Conservation (phyloP, 2,888 invertebrate genomes). For the Abrostola triplasia region DNA sequence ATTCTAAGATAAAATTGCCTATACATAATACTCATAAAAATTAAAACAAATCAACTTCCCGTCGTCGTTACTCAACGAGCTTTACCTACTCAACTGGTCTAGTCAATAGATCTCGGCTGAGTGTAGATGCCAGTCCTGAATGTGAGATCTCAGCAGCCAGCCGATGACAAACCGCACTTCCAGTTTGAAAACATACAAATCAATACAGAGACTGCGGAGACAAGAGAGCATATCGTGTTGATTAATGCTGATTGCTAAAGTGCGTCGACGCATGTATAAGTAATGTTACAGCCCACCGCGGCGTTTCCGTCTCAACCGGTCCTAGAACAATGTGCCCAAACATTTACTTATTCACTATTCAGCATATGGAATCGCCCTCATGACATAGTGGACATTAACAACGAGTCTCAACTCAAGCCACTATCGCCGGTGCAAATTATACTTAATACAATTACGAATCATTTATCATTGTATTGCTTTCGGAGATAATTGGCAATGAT, state of each 20-base stretch:
- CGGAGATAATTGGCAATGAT: constrained; percentile 65
- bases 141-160: constrained; percentile 27
- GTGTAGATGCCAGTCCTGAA: constrained; percentile 31
- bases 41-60: constrained; percentile 39
- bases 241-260: constrained; percentile 88
- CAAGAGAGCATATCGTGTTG: constrained; percentile 82
- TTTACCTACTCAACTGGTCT: constrained; percentile 42
- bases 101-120: constrained; percentile 34
- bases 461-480: constrained; percentile 66
- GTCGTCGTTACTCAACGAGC: constrained; percentile 34
- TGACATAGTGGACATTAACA: constrained; percentile 64
- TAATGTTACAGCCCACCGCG: constrained; percentile 82
- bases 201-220: constrained; percentile 75
- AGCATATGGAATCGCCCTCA: constrained; percentile 67
- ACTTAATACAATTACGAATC: constrained; percentile 56
- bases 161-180: constrained; percentile 49
- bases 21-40: constrained; percentile 15
- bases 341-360: constrained; percentile 79
- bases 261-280: constrained; percentile 86
- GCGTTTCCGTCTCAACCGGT: constrained; percentile 85
- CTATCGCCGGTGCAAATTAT: constrained; percentile 58
- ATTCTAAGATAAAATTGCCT: neutral
- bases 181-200: constrained; percentile 80
- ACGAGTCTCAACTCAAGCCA: constrained; percentile 40
- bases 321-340: constrained; percentile 85